A percentile compares a stretch with the other conserved stretches of the same genome.
phyloP scores from a whole-genome alignment of 2,113 vertebrate species.

The Oxyruncus cristatus region DNA sequence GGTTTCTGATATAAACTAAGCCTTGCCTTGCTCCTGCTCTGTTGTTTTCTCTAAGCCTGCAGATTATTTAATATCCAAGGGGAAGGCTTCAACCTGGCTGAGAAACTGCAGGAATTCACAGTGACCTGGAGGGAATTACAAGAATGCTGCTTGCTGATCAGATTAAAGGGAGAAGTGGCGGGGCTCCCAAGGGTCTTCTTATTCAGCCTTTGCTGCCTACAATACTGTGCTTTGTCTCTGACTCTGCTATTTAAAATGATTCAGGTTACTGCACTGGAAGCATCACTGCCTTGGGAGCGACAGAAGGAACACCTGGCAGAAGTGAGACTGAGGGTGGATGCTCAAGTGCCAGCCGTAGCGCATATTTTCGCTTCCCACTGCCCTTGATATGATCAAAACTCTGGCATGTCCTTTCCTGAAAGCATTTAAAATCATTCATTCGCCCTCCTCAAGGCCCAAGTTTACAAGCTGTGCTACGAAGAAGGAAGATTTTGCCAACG shows the following conservation, averaged over 20 bases:
- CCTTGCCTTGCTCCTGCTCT: background rate
- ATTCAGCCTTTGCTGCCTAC: constrained; percentile 40
- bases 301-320: background rate
- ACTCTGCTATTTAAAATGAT: constrained; percentile 2
- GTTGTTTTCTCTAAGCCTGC: background rate
- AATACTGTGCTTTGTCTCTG: constrained; percentile 64
- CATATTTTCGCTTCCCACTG: background rate
- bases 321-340: background rate
- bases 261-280: constrained; percentile 32
- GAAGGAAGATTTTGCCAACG: background rate
- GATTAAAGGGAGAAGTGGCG: constrained; percentile 61
- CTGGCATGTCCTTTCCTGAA: background rate
- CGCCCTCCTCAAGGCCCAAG: background rate
- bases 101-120: constrained; percentile 66
- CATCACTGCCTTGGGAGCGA: background rate
- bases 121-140: constrained; percentile 60
- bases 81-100: constrained; percentile 60
- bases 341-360: background rate
- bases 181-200: constrained; percentile 66
- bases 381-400: background rate
- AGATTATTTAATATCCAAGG: constrained; percentile 64
- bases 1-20: constrained; percentile 27
- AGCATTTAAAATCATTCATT: background rate
- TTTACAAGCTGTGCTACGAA: accelerated
- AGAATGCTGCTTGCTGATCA: constrained; percentile 68